Evolutionary conservation across 2,797 vertebrate species (phyloP), one percentile per base, ranked within the genome.

Genomic region (Anas capensis): DNA sequence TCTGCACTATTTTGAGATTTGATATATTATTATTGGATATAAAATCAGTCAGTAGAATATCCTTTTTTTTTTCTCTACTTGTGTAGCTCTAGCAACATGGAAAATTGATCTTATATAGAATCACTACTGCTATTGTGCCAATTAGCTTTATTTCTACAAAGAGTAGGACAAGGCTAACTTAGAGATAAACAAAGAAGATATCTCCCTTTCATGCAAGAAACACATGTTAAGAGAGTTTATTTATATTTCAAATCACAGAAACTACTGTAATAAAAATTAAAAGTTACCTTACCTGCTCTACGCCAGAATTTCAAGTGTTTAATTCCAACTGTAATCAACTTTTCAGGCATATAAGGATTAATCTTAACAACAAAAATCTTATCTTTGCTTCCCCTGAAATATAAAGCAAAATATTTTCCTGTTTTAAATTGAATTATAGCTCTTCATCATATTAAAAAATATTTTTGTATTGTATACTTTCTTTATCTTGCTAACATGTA

Each of bases 251-350:
- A 60, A 16, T 17, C 97, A 82, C 40, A 48, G 31, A 88, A 65
- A 69, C 18, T 46, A 23, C 5, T 75, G 4, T 49, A 33, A 69
- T 77, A 49, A 46, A 46, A 46, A 46, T 12, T 80, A 42, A 38
- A 79, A 38, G 65, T 36, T 92, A 83, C 31, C 97, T 98, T 98
- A 99, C 99, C 99, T 96, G 99, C 99, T 98, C 98, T 99, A 80
- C 99, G 99, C 99, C 99, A 99, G 97, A 99, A 99, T 97, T 99
- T 99, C 98, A 99, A 98, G 83, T 99, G 99, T 92, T 99, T 99
- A 96, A 99, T 99, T 91, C 99, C 99, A 94, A 99, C 99, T 27
- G 99, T 99, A 97, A 99, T 99, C 95, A 99, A 98, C 97, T 99
- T 99, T 97, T 99, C 99, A 91, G 99, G 98, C 96, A 99, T 98